Evolutionary conservation across 2,113 vertebrate species (phyloP).

Genomic region (Elaphurus davidianus): DNA sequence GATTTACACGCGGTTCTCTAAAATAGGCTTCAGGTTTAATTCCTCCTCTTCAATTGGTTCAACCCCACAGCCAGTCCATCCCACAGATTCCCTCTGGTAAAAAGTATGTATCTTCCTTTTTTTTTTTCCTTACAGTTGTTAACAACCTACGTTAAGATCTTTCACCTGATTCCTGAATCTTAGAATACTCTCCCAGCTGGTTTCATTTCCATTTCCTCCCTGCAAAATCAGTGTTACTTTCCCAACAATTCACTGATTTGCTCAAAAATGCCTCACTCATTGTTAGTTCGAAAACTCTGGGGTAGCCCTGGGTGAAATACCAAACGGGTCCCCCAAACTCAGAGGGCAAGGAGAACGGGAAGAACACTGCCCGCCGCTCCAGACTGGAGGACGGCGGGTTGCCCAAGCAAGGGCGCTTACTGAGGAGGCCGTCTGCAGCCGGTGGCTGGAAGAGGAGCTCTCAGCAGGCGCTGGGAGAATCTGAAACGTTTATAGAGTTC

Average conservation of each 20-base stretch:
- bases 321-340: neutral
- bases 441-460: neutral
- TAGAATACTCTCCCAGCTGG: neutral
- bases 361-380: neutral
- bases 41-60: neutral
- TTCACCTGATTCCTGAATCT: neutral
- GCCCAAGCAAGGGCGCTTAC: neutral
- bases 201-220: neutral
- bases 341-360: neutral
- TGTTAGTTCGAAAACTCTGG: neutral
- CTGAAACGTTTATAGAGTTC: neutral
- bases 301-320: neutral
- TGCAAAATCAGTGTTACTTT: neutral
- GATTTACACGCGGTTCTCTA: neutral
- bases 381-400: neutral
- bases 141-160: neutral
- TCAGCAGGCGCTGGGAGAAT: neutral
- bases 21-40: neutral
- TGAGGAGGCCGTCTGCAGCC: neutral
- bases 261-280: neutral
- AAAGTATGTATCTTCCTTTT: neutral
- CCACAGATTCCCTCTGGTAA: neutral
- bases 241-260: neutral
- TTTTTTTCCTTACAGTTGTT: neutral
- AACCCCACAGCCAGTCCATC: neutral